A percentile compares a stretch with the other conserved stretches of the same genome.
Conservation (phyloP, 2,888 invertebrate species). For the Conops quadrifasciatus region DNA sequence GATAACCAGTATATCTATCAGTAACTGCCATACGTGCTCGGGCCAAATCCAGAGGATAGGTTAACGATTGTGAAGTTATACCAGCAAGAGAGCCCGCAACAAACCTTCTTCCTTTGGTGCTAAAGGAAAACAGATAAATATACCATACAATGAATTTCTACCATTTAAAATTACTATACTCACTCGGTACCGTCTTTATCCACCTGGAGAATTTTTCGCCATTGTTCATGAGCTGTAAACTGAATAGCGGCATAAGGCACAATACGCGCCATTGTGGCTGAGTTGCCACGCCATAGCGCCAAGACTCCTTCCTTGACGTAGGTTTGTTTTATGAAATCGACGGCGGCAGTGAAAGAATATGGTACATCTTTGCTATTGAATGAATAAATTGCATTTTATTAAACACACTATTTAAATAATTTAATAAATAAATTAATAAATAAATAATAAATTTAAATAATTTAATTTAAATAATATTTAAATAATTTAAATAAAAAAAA, state of each 20-base stretch:
- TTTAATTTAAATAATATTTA: background rate
- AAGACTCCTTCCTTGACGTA: conserved; percentile 80
- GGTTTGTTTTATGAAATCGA: conserved; percentile 73
- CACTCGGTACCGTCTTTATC: conserved; percentile 70
- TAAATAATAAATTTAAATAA: background rate
- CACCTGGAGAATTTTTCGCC: conserved; percentile 83
- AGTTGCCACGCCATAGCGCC: conserved; percentile 96
- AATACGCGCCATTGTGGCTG: conserved; percentile 97
- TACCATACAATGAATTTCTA: background rate
- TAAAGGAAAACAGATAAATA: conserved; percentile 42
- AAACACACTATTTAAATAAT: too few relatives aligned
- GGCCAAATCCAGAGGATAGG: conserved; percentile 96
- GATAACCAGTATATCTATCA: conserved; percentile 76
- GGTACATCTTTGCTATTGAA: conserved; percentile 69
- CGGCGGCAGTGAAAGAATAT: conserved; percentile 78
- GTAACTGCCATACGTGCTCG: conserved; percentile 98
- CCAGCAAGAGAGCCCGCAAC: conserved; percentile 95
- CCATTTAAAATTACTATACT: conserved; percentile 43
- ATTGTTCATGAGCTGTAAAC: conserved; percentile 97
- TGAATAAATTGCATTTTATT: too few relatives aligned
- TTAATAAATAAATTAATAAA: too few relatives aligned
- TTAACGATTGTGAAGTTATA: conserved; percentile 90
- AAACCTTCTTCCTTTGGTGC: conserved; percentile 68
- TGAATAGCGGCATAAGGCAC: conserved; percentile 98
- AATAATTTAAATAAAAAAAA: background rate